Conservation (phyloP, 2,888 invertebrate genomes). For the Julus scandinavius region DNA sequence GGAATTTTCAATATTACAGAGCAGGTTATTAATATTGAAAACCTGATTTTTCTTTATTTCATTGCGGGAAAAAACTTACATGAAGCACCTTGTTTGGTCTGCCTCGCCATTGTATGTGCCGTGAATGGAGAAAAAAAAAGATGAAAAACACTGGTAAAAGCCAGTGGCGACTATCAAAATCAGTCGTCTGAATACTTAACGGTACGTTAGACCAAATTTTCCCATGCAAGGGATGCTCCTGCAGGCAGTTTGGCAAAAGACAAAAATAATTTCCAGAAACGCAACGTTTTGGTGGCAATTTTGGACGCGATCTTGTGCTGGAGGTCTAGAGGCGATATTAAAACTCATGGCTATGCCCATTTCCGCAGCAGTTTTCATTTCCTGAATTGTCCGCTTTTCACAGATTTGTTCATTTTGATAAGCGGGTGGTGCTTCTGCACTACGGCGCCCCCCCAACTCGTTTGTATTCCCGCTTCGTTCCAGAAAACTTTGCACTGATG, state of each 20-base stretch:
- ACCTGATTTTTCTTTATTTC: no score
- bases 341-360: not conserved
- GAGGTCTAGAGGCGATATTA: constrained; percentile 15
- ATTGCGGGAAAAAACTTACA: no score
- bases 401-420: constrained; percentile 29
- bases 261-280: not conserved
- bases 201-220: not conserved
- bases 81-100: no score
- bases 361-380: constrained; percentile 31
- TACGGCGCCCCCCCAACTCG: not conserved
- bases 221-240: not conserved
- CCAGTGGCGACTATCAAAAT: not conserved
- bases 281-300: not conserved
- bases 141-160: no score
- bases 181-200: not conserved
- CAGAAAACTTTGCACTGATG: not conserved
- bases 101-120: no score
- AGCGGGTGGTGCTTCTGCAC: constrained; percentile 19
- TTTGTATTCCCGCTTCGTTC: constrained; percentile 15
- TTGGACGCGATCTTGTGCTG: not conserved
- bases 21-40: no score
- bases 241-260: not conserved
- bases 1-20: no score
- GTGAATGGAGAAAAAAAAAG: no score
- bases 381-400: constrained; percentile 4